phyloP scores from a whole-genome alignment of 2,888 invertebrate genomes.

The Seira musarum region DNA sequence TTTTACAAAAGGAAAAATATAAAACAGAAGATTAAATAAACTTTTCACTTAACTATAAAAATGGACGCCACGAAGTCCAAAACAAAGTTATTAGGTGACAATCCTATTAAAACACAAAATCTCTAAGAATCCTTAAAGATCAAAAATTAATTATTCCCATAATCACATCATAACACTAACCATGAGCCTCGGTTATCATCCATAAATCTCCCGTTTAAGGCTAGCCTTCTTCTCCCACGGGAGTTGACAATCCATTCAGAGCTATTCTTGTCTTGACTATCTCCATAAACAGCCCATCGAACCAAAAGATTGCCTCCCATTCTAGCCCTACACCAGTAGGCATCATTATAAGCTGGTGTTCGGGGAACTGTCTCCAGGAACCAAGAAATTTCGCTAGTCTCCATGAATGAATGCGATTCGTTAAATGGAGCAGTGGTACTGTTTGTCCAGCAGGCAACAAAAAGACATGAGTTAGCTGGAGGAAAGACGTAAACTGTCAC shows the following conservation, averaged over 20 bases:
- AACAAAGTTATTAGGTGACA: too few species aligned
- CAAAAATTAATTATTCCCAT: too few species aligned
- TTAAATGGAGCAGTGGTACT: background rate
- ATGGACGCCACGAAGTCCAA: too few species aligned
- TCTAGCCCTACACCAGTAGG: constrained; percentile 18
- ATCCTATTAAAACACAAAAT: too few species aligned
- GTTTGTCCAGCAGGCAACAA: constrained; percentile 17
- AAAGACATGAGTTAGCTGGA: constrained; percentile 9
- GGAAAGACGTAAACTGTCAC: constrained; percentile 22
- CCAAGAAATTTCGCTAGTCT: constrained; percentile 12
- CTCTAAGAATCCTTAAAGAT: too few species aligned
- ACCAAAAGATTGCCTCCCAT: constrained; percentile 2
- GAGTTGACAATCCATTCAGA: constrained; percentile 25
- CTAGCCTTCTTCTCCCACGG: constrained; percentile 2
- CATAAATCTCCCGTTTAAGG: background rate
- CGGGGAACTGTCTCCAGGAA: background rate
- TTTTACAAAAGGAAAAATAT: too few species aligned
- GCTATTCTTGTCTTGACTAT: constrained; percentile 8
- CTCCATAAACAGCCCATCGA: constrained; percentile 17
- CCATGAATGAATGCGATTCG: background rate
- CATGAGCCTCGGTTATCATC: constrained; percentile 6
- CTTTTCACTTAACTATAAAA: too few species aligned
- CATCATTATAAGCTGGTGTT: background rate
- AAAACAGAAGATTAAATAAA: too few species aligned
- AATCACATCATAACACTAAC: background rate